A percentile compares a stretch with the other conserved stretches of the same genome.
Conservation (phyloP, 2,113 vertebrate genomes). For the Dicrurus megarhynchus region DNA sequence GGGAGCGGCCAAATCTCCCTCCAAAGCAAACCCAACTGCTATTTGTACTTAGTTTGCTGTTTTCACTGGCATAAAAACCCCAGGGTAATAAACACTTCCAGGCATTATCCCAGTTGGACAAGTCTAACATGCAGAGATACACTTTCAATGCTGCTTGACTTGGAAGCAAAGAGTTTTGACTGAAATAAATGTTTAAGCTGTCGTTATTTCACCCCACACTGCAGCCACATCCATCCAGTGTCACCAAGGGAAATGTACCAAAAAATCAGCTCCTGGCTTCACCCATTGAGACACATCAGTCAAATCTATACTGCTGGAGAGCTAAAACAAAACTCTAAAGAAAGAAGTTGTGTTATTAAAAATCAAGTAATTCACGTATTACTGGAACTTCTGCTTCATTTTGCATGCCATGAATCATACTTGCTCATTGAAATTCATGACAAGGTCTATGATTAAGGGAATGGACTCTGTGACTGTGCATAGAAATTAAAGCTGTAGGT, state of each 20-base stretch:
- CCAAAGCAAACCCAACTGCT: neutral
- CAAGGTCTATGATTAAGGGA: neutral
- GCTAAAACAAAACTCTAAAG: constrained; percentile 36
- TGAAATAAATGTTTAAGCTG: neutral
- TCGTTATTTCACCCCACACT: neutral
- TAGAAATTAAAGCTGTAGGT: neutral
- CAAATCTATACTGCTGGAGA: constrained; percentile 24
- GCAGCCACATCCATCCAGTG: neutral
- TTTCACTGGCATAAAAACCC: neutral
- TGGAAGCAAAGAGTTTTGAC: neutral
- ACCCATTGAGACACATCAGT: constrained; percentile 21
- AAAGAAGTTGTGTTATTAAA: constrained; percentile 46
- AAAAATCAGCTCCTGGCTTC: constrained; percentile 9
- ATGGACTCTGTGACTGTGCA: constrained; percentile 12
- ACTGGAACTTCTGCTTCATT: constrained; percentile 48
- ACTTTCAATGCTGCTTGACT: neutral
- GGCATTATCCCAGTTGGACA: neutral
- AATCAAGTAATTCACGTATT: constrained; percentile 49
- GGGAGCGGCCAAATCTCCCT: neutral
- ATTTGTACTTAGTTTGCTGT: neutral
- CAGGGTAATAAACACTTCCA: neutral
- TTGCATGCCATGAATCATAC: constrained; percentile 40
- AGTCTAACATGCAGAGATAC: neutral
- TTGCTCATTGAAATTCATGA: constrained; percentile 34
- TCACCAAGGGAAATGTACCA: constrained; percentile 10